Evolutionary conservation across 2,888 invertebrate species (phyloP), one percentile per base, ranked within the genome.

Genomic region (Agrochola lota): DNA sequence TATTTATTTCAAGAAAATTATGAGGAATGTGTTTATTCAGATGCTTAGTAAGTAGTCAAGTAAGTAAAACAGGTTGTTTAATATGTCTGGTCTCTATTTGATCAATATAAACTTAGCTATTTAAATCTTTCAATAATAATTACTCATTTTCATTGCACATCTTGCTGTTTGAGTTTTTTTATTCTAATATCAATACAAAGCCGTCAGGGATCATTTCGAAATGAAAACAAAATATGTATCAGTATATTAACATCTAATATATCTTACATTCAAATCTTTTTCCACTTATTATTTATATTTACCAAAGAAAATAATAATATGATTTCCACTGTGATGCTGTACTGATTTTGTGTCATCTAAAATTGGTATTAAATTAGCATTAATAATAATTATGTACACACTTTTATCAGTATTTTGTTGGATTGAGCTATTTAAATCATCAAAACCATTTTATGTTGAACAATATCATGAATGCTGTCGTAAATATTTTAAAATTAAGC

Each of bases 361-460:
- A 73, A 71, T 68, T 71, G 60, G n/a, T 67, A 69, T 74, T 57
- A 46, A 62, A 62, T 60, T 60, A 35, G 55, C 62, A 49, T 75
- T 69, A 26, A 30, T 69, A 64, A 55, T 76, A 74, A 84, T 69
- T 75, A 52, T 83, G 80, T 72, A 75, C 85, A 84, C 74, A 69
- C 46, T 71, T 26, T 52, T 68, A 81, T 59, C 20, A 59, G 52
- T 57, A 64, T 62, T 72, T 76, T 57, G 8, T 60, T 30, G 20
- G 9, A n/a, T 60, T 35, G 59, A 4, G 60, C 15, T 8, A 71
- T 68, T 59, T 40, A 52, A 30, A 49, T 30, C 35, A 35, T 77
- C 46, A 76, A 46, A 30, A 20, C 6, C 6, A 49, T 75, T 26
- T 81, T 57, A 49, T 40, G 23, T 74, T 46, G 8, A 71, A 71